A percentile compares a stretch with the other conserved stretches of the same genome.
Evolutionary conservation across 2,888 invertebrate genomes (phyloP).

Genomic region (Limnephilus rhombicus): DNA sequence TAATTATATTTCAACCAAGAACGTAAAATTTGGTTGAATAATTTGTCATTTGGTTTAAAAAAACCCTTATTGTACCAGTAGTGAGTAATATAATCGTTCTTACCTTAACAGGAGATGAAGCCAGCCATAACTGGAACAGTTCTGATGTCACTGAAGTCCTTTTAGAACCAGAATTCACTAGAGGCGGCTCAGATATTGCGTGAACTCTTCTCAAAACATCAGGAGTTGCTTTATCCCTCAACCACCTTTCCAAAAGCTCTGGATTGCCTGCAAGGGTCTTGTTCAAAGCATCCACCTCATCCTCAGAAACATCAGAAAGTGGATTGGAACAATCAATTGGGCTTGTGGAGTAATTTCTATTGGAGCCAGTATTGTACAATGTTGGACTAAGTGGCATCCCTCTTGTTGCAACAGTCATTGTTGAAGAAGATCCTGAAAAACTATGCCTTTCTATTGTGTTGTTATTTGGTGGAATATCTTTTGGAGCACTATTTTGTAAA

Average conservation of each 20-base stretch:
- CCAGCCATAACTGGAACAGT: conserved; percentile 90
- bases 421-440: conserved; percentile 71
- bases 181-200: conserved; percentile 76
- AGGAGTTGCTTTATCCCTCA: conserved; percentile 85
- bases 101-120: conserved; percentile 86
- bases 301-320: conserved; percentile 70
- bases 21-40: too few relatives aligned
- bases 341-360: conserved; percentile 59
- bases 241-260: conserved; percentile 85
- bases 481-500: conserved; percentile 47
- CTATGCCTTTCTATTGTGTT: conserved; percentile 74
- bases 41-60: neutral
- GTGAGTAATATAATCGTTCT: conserved; percentile 55
- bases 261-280: conserved; percentile 78
- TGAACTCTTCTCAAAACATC: conserved; percentile 82
- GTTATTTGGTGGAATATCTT: conserved; percentile 66
- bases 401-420: conserved; percentile 68
- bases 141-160: conserved; percentile 90
- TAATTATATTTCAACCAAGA: too few relatives aligned
- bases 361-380: conserved; percentile 44
- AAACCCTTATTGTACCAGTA: neutral
- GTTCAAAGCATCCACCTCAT: conserved; percentile 73
- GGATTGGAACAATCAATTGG: conserved; percentile 56
- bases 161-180: conserved; percentile 77
- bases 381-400: conserved; percentile 57